Evolutionary conservation across 2,888 invertebrate genomes (phyloP).

Genomic region (Mactromeris polynyma): DNA sequence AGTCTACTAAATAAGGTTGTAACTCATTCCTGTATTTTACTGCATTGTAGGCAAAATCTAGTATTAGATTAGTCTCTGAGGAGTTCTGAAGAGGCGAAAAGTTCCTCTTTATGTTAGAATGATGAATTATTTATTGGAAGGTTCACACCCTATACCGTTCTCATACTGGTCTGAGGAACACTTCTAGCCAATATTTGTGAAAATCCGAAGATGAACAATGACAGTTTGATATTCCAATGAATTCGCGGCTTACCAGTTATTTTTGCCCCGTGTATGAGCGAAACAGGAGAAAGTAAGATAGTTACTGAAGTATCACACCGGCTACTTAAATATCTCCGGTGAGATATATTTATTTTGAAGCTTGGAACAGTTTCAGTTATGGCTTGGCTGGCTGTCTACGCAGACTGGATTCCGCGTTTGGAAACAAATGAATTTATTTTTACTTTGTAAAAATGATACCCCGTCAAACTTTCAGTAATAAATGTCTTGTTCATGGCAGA

Average conservation of each 20-base stretch:
- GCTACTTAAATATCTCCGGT: neutral
- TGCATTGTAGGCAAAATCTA: constrained; percentile 26
- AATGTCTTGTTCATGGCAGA: neutral
- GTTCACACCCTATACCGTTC: constrained; percentile 49
- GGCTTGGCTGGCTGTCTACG: neutral
- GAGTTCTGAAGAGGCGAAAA: constrained; percentile 1
- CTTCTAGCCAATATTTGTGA: constrained; percentile 55
- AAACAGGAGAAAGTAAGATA: neutral
- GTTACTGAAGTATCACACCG: neutral
- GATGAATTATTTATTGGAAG: constrained; percentile 58
- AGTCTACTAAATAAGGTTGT: neutral
- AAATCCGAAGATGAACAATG: constrained; percentile 55
- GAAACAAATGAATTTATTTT: constrained; percentile 5
- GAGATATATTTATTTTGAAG: neutral
- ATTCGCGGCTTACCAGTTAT: neutral
- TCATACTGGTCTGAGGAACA: constrained; percentile 16
- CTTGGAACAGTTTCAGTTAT: neutral
- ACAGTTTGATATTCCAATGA: constrained; percentile 51
- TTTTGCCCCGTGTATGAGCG: neutral
- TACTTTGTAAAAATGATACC: neutral
- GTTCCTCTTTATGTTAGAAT: constrained; percentile 43
- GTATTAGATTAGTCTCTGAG: constrained; percentile 17
- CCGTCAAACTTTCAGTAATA: neutral
- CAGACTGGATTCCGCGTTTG: neutral
- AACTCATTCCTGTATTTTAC: constrained; percentile 5